These are phyloP conservation scores for Cotesia typhae DNA, from an alignment of 1,140 invertebrate genomes.

Conservation along the genomic window DNA sequence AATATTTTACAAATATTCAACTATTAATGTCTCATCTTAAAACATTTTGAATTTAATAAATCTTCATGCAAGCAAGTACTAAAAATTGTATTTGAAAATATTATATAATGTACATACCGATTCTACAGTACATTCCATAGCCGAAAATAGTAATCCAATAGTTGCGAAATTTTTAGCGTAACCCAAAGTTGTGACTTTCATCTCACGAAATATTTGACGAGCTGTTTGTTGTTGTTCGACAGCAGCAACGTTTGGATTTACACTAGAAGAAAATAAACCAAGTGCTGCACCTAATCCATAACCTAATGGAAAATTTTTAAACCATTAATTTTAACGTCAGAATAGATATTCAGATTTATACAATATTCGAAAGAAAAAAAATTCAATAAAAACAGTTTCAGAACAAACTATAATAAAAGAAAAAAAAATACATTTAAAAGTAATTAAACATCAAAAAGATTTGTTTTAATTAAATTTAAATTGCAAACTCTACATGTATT, in stretches of 20 bases:
- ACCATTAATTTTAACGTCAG: conserved; percentile 1
- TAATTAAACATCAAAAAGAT: too few species aligned
- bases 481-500: background rate
- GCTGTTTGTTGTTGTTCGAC: conserved; percentile 86
- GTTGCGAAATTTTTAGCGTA: conserved; percentile 99
- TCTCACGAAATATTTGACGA: conserved; percentile 86
- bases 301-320: conserved; percentile 70
- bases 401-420: too few species aligned
- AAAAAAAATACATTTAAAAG: too few species aligned
- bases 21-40: background rate
- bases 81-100: conserved; percentile 25
- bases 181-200: conserved; percentile 87
- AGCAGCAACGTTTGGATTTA: conserved; percentile 86
- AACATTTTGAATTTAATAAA: conserved; percentile 14
- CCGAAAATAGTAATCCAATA: conserved; percentile 91
- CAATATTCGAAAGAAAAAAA: background rate
- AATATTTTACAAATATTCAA: conserved; percentile 36
- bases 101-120: conserved; percentile 68
- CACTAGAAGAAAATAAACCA: conserved; percentile 93
- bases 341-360: background rate
- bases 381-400: too few species aligned
- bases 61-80: conserved; percentile 17
- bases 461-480: too few species aligned
- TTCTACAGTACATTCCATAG: conserved; percentile 93
- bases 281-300: conserved; percentile 93